Evolutionary conservation across 2,113 vertebrate species (phyloP).

Genomic region (Gorilla gorilla): DNA sequence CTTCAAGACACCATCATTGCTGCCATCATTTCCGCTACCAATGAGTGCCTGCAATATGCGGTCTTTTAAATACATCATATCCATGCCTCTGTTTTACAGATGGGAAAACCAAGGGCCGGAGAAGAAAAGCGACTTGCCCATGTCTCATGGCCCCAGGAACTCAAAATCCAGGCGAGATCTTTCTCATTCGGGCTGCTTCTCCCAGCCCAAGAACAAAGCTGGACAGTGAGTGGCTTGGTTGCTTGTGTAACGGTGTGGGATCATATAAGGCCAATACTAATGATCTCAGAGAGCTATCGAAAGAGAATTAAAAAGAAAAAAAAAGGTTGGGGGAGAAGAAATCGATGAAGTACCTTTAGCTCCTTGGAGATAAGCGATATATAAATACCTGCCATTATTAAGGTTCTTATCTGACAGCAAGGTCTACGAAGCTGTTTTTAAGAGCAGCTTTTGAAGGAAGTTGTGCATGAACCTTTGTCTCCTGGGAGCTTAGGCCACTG

Average conservation of each 20-base stretch:
- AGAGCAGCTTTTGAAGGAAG: constrained; percentile 24
- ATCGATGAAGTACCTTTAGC: constrained; percentile 64
- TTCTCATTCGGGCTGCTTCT: not conserved
- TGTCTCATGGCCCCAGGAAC: accelerated
- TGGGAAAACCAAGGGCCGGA: not conserved
- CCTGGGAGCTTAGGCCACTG: not conserved
- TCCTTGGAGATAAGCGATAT: constrained; percentile 59
- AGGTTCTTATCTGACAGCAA: constrained; percentile 26
- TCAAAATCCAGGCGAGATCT: accelerated
- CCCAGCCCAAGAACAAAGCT: not conserved
- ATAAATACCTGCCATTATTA: constrained; percentile 63
- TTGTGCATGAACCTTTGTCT: not conserved
- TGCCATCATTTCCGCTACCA: not conserved
- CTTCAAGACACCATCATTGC: accelerated
- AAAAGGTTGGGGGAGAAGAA: not conserved
- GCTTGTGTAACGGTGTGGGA: not conserved
- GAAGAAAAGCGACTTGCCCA: not conserved
- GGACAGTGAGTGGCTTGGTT: accelerated
- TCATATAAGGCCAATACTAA: not conserved
- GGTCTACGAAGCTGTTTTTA: not conserved
- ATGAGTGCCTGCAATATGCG: accelerated
- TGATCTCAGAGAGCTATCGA: not conserved
- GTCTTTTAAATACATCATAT: accelerated
- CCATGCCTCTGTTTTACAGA: not conserved
- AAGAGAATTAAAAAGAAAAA: constrained; percentile 41